phyloP scores from a whole-genome alignment of 2,888 invertebrate genomes.

The Dione vanillae region DNA sequence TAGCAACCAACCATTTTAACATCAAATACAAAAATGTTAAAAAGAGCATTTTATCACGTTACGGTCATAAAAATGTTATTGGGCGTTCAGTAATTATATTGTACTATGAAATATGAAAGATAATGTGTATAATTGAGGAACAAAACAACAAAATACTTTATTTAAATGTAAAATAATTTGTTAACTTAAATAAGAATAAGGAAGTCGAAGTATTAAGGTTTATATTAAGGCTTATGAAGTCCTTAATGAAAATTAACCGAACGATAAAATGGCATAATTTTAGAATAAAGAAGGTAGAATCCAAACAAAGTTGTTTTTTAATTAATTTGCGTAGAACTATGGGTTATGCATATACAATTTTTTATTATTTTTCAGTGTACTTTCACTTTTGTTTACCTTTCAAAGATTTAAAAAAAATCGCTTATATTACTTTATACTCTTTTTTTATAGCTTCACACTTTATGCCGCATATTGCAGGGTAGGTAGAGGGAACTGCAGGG shows the following conservation, averaged over 20 bases:
- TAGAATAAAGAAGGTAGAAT: neutral
- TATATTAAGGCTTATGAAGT: too few relatives aligned
- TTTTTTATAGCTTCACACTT: too few relatives aligned
- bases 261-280: neutral
- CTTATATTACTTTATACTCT: too few relatives aligned
- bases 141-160: too few relatives aligned
- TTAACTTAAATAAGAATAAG: conserved; percentile 1
- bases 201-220: neutral
- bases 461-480: too few relatives aligned
- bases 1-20: neutral
- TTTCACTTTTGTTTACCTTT: too few relatives aligned
- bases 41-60: neutral
- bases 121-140: neutral
- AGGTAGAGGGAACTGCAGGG: neutral
- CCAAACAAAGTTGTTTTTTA: too few relatives aligned
- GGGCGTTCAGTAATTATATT: neutral
- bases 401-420: too few relatives aligned
- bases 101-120: neutral
- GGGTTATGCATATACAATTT: too few relatives aligned
- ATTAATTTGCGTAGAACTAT: too few relatives aligned
- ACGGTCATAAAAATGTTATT: neutral
- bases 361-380: too few relatives aligned
- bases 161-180: conserved; percentile 10
- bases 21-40: neutral
- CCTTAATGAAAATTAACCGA: neutral